Evolutionary conservation across 1,140 invertebrate species (phyloP), one percentile per base, ranked within the genome.

Genomic region (Caerostris extrusa): DNA sequence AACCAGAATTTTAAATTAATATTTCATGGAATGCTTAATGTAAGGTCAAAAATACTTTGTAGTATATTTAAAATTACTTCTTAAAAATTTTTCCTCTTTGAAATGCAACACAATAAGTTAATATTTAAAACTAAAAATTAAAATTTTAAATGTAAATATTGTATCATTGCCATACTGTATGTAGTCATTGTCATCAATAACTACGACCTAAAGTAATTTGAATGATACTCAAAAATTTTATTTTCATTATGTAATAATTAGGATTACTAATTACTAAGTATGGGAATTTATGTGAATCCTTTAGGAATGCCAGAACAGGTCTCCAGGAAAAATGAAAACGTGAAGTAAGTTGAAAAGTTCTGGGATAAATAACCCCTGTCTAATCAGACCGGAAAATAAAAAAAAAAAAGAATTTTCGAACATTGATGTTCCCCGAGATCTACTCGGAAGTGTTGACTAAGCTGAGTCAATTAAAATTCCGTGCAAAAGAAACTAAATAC

Each of bases 401-500:
- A 53, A 50, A 34, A 53, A 50, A 77, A 77, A 77, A 77, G 34
- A 14, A 12, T 77, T 77, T 77, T 12, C 3, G 53, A 50, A 53
- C 71, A 77, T 77, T 50, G 50, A 77, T 14, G 14, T 77, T 77
- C 71, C 71, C 6, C 19, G 34, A 77, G 53, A 77, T 77, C 53
- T 7, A 34, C 34, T 34, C 12, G 34, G 10, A 53, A 77, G 71
- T 77, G 71, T 77, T 77, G 71, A 77, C 71, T 77, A 77, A 53
- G 50, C 50, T 77, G 34, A 53, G 71, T 50, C 53, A 77, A 77
- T 77, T 77, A 77, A 77, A 77, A 77, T 77, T 53, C 71, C 10
- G 10, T 10, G 71, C 71, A 53, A 77, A 77, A 77, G 71, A 77
- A 77, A 53, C 71, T 34, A 77, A 77, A 77, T 77, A 77, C 50